Conservation (phyloP, 1,140 invertebrate genomes). For the Hermetia illucens region DNA sequence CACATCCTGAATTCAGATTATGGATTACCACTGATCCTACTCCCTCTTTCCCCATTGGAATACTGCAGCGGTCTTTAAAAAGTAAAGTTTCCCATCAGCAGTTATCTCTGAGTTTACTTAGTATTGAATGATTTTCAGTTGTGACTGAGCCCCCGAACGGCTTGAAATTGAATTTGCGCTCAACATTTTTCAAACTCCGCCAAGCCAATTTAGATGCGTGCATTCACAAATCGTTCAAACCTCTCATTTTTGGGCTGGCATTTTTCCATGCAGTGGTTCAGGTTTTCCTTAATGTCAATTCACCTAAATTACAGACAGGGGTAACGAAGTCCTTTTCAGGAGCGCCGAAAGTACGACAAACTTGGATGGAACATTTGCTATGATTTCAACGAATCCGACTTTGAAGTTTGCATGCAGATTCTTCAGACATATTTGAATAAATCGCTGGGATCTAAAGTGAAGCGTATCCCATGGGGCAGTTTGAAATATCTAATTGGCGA, state of each 20-base stretch:
- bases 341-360: constrained; percentile 81
- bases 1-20: constrained; percentile 78
- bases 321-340: no score
- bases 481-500: constrained; percentile 85
- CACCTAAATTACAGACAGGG: no score
- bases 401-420: constrained; percentile 71
- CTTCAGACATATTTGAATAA: constrained; percentile 69
- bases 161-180: constrained; percentile 74
- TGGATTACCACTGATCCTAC: constrained; percentile 85
- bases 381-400: constrained; percentile 87
- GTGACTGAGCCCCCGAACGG: constrained; percentile 82
- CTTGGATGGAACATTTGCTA: constrained; percentile 88
- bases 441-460: constrained; percentile 40
- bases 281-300: constrained; percentile 32
- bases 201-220: constrained; percentile 53
- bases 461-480: constrained; percentile 67
- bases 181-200: constrained; percentile 74
- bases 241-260: constrained; percentile 68
- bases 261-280: constrained; percentile 86
- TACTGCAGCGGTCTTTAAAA: constrained; percentile 73
- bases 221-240: constrained; percentile 53
- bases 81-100: constrained; percentile 31
- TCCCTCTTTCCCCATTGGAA: constrained; percentile 71
- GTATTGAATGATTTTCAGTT: constrained; percentile 37
- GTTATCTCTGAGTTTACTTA: no score